Evolutionary conservation across 2,113 vertebrate species (phyloP).

Genomic region (Salminus brasiliensis): DNA sequence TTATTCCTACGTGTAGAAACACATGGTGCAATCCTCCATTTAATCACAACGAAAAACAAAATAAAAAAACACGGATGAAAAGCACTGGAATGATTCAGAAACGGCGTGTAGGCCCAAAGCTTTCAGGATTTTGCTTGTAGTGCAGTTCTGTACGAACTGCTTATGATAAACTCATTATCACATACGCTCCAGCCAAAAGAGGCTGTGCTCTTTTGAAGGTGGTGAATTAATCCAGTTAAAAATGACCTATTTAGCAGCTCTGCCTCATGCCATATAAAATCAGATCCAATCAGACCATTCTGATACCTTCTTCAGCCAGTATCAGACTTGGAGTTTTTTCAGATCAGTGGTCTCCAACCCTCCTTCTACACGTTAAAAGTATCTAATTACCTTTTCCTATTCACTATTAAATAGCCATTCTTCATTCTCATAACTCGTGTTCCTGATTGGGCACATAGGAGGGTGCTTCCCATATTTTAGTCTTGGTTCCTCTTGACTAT

Average conservation of each 20-base stretch:
- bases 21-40: background rate
- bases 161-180: background rate
- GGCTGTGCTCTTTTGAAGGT: background rate
- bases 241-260: background rate
- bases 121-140: background rate
- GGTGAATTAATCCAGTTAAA: background rate
- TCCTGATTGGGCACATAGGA: no score
- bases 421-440: no score
- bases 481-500: no score
- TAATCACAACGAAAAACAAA: slow-evolving; percentile 5
- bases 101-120: background rate
- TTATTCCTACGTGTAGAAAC: background rate
- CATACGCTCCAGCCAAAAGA: background rate
- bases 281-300: background rate
- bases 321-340: background rate
- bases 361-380: no score
- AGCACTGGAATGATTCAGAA: background rate
- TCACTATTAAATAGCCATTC: no score
- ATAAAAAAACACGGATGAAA: background rate
- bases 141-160: background rate
- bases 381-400: no score
- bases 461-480: no score
- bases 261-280: background rate
- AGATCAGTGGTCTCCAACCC: no score
- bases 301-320: background rate